Conservation (phyloP, 2,888 invertebrate genomes). For the Monopis laevigella region DNA sequence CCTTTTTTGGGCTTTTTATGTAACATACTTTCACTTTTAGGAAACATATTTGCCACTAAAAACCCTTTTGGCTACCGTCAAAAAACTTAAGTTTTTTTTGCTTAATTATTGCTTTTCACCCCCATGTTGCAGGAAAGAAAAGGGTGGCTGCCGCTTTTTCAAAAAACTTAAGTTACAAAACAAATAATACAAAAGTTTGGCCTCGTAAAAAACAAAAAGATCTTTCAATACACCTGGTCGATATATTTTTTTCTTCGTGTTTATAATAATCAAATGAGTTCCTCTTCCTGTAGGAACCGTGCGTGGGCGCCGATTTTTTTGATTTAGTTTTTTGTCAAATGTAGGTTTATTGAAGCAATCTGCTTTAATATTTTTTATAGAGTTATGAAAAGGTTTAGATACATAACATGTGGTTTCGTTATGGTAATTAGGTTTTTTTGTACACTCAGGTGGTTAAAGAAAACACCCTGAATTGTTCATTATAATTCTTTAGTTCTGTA, state of each 20-base stretch:
- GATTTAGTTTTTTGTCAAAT: slow-evolving; percentile 19
- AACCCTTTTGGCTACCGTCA: background rate
- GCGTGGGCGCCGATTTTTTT: slow-evolving; percentile 47
- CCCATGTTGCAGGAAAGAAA: slow-evolving; percentile 24
- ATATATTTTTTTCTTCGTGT: slow-evolving; percentile 43
- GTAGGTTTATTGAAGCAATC: slow-evolving; percentile 43
- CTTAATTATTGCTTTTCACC: slow-evolving; percentile 3
- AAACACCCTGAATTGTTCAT: too few species aligned
- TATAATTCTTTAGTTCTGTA: too few species aligned
- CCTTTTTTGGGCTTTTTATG: background rate
- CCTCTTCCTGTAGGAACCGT: slow-evolving; percentile 62
- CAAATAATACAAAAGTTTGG: slow-evolving; percentile 34
- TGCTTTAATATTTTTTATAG: slow-evolving; percentile 5
- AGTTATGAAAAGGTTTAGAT: background rate
- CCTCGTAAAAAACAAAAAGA: slow-evolving; percentile 38
- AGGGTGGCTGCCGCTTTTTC: slow-evolving; percentile 31
- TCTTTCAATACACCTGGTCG: slow-evolving; percentile 49
- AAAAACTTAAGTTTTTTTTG: background rate
- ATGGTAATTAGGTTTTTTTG: slow-evolving; percentile 1
- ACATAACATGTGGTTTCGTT: slow-evolving; percentile 1
- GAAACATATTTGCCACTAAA: background rate
- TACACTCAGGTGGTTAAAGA: too few species aligned
- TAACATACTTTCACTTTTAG: background rate
- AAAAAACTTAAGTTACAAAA: slow-evolving; percentile 38
- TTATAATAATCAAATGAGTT: slow-evolving; percentile 64